Percentiles rank a stretch among this genome's conserved stretches.
These are phyloP conservation scores for Opisthocomus hoazin DNA, from an alignment of 2,113 vertebrate genomes.

Conservation along the genomic window DNA sequence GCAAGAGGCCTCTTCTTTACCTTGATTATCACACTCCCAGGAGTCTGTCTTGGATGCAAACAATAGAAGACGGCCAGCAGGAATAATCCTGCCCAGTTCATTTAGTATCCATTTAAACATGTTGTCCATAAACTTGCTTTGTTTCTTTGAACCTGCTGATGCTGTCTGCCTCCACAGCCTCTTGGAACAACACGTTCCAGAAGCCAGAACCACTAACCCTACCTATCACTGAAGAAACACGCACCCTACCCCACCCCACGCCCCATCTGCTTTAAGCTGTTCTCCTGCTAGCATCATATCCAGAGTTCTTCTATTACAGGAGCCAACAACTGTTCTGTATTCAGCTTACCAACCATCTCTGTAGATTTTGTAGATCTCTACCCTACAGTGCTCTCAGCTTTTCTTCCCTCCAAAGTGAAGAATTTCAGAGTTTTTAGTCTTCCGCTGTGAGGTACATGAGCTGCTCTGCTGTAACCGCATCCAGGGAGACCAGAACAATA, in stretches of 20 bases:
- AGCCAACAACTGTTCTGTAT: not conserved
- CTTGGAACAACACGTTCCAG: not conserved
- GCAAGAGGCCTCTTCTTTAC: not conserved
- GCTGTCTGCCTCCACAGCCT: not conserved
- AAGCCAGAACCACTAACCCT: not conserved
- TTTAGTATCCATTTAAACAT: not conserved
- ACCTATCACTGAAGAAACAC: not conserved
- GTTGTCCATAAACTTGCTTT: not conserved
- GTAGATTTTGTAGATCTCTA: not conserved
- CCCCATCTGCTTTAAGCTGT: not conserved
- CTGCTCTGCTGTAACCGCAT: not conserved
- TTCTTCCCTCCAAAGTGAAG: not conserved
- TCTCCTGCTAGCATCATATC: fast-evolving
- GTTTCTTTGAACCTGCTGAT: not conserved
- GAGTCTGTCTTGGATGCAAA: not conserved
- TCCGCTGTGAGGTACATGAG: not conserved
- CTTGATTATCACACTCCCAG: not conserved
- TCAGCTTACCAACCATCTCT: not conserved
- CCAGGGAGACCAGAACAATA: not conserved
- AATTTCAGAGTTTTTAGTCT: not conserved
- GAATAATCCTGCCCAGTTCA: not conserved
- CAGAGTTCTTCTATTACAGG: fast-evolving
- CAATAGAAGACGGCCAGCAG: not conserved
- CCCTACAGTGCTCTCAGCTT: not conserved
- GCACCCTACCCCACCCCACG: not conserved